Evolutionary conservation across 2,888 invertebrate species (phyloP), one percentile per base, ranked within the genome.

Genomic region (Parelbella ahira): DNA sequence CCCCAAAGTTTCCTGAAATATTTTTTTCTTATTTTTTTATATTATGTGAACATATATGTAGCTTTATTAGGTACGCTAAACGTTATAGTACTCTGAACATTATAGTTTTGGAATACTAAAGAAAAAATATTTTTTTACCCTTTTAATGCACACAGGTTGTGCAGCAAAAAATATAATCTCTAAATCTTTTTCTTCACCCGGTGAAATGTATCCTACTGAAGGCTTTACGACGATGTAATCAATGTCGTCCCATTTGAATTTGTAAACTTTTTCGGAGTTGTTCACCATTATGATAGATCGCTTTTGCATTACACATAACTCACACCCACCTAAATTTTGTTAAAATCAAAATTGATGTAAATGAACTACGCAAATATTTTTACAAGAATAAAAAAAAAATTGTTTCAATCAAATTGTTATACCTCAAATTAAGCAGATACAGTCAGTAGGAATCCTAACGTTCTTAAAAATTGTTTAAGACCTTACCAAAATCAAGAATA

Each of bases 101-200:
- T n/a, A n/a, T n/a, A n/a, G n/a, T n/a, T n/a, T n/a, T n/a, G n/a
- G n/a, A n/a, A n/a, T n/a, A n/a, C n/a, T n/a, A n/a, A n/a, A n/a
- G n/a, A n/a, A n/a, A n/a, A n/a, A n/a, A n/a, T n/a, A n/a, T n/a
- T 1, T 13, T 7, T 21, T 34, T 54, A 84, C 86, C 68, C 68
- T 81, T 37, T 51, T 60, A 28, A 84, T 48, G 7, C 33, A 29
- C 1, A 76, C 48, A 4, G 81, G 81, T 32, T 71, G 63, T 7
- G 54, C 50, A 13, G 81, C 68, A 46, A 68, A 78, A 50, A 84
- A 87, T 46, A 72, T 66, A 12, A 87, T 67, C 60, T 86, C 83
- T 21, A 87, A 50, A 55, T 87, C 86, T 46, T 87, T 87, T 53
- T 87, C 87, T 69, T 87, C 87, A 1, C 77, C 82, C 0, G 87